Evolutionary conservation across 1,140 invertebrate species (phyloP).

Genomic region (Drosophila auraria): DNA sequence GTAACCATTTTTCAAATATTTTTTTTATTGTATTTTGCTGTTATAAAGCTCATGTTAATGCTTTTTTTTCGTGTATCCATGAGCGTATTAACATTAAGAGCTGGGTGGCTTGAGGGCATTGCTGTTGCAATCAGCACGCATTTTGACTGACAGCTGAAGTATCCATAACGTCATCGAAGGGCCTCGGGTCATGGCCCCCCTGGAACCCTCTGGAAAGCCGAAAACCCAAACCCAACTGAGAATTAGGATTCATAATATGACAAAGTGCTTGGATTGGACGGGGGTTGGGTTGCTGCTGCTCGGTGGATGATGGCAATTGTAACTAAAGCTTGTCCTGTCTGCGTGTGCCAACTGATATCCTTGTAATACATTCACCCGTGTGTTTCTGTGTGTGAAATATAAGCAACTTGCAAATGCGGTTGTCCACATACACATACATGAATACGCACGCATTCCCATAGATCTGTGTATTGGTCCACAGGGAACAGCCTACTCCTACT

Average conservation of each 20-base stretch:
- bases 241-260: constrained; percentile 82
- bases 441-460: constrained; percentile 18
- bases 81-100: constrained; percentile 6
- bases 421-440: constrained; percentile 40
- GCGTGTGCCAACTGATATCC: constrained; percentile 59
- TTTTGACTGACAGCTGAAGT: constrained; percentile 78
- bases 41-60: too few species aligned
- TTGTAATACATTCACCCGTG: constrained; percentile 56
- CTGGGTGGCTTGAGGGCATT: constrained; percentile 5
- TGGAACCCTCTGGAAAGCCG: neutral
- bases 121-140: constrained; percentile 60
- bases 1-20: too few species aligned
- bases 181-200: constrained; percentile 58
- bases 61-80: constrained; percentile 1
- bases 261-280: constrained; percentile 44
- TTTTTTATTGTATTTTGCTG: too few species aligned
- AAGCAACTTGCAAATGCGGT: constrained; percentile 72
- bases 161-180: constrained; percentile 76
- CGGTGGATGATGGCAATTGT: constrained; percentile 33
- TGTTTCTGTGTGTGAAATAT: constrained; percentile 51
- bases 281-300: neutral
- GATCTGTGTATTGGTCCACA: constrained; percentile 65
- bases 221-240: constrained; percentile 11
- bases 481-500: constrained; percentile 34
- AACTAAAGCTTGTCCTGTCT: constrained; percentile 45